These are phyloP conservation scores for Drosophila dives DNA, from an alignment of 2,888 invertebrate species.

Conservation along the genomic window DNA sequence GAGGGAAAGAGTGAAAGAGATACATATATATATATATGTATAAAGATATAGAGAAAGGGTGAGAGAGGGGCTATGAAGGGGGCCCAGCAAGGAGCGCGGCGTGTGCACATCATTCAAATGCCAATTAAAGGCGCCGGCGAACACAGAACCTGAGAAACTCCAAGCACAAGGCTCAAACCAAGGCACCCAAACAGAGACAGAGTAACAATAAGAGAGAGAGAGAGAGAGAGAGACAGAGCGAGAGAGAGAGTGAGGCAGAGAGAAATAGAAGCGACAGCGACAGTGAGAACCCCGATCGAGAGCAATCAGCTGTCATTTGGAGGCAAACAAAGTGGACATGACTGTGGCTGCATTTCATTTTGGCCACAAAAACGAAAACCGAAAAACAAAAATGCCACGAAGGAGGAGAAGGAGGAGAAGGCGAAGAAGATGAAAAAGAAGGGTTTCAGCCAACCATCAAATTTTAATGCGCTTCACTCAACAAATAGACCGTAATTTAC, in stretches of 20 bases:
- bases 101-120: slow-evolving; percentile 81
- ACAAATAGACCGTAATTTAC: slow-evolving; percentile 34
- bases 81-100: slow-evolving; percentile 47
- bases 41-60: background rate
- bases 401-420: background rate
- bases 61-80: background rate
- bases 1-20: background rate
- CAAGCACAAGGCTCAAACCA: slow-evolving; percentile 33
- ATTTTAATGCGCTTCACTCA: slow-evolving; percentile 54
- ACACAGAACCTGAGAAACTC: slow-evolving; percentile 71
- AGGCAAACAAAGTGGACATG: slow-evolving; percentile 81
- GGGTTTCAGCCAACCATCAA: slow-evolving; percentile 56
- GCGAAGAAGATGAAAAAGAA: slow-evolving; percentile 12
- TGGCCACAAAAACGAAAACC: slow-evolving; percentile 15
- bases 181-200: slow-evolving; percentile 15
- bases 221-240: background rate
- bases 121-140: slow-evolving; percentile 82
- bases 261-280: background rate
- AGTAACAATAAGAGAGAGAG: background rate
- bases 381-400: background rate
- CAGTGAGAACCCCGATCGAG: slow-evolving; percentile 34
- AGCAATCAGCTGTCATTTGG: slow-evolving; percentile 80
- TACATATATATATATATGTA: background rate
- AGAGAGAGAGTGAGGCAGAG: background rate
- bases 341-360: slow-evolving; percentile 59